Base-by-base conservation (phyloP, 2,113 vertebrate species). In the Abramis brama region DNA sequence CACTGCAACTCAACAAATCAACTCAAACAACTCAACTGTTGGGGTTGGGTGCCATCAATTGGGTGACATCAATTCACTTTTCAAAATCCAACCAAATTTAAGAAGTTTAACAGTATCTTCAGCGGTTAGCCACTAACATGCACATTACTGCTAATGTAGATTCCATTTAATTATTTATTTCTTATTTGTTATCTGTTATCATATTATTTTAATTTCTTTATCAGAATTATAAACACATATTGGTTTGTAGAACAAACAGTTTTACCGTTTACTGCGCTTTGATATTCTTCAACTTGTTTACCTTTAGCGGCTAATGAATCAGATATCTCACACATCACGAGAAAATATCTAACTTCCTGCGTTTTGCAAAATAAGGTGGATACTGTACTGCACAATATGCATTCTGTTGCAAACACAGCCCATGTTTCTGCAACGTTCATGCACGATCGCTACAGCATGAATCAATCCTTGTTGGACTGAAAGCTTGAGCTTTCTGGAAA, bases 401-500 rank as follows among this genome's bases (percentile, higher is more conserved):
- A 33, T 33, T 33, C 33, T 33, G 13, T 50, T 55, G 25, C 47
- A 76, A 47, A 74, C 39, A 74, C n/a, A 47, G 71, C 71, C 30
- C 11, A 70, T 33, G 64, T 68, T 68, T 68, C 25, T 50, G 11
- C 21, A 43, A 43, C 19, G 19, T 71, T 23, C 68, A 39, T 39
- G 33, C 68, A 71, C 23, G 68, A 23, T 17, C 12, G 47, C 71
- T 25, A 74, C 43, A 50, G n/a, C n/a, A 43, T 62, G 57, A 62
- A 79, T 62, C 33, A 60, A 79, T 30, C 78, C 57, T 62, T 79
- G 19, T 39, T 50, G n/a, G 43, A 66, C 43, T 66, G 43, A 13
- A 79, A 25, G 36, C 11, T 43, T 23, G 23, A 66, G 79, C 39
- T 64, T 66, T 81, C 15, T 66, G 39, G 39, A 21, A 66, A 27